Evolutionary conservation across 2,113 vertebrate species (phyloP), one percentile per base, ranked within the genome.

Genomic region (Rhizomys pruinosus): DNA sequence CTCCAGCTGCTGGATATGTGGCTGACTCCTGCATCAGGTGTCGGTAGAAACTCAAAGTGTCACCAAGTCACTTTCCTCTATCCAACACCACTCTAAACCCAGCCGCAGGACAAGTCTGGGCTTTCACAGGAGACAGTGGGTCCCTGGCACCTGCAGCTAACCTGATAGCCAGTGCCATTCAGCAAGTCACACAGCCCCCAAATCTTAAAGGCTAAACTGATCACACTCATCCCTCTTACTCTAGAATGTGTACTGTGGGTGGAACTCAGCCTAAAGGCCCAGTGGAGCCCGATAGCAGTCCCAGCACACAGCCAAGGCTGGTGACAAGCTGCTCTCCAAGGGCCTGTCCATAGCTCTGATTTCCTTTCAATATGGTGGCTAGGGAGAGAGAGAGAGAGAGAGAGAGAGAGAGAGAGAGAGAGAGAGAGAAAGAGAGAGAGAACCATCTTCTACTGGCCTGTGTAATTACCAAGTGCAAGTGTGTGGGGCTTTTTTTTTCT

Each of bases 251-350:
- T n/a, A 32, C 15, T 42, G 37, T 32, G n/a, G 27, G 23, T 11
- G 16, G 4, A 9, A 25, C 44, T 55, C 20, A 25, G 44, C 44
- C 44, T 37, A 7, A 55, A 55, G 34, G 32, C 44, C 44, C 32
- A 0, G 0, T 17, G 32, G 64, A 7, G 20, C 81, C 20, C 3
- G 12, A 16, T 17, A 64, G 2, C 27, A 44, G 29, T 16, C 42
- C 10, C 11, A n/a, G n/a, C 11, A 44, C 80, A 63, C 57, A 66
- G 27, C 22, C n/a, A n/a, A n/a, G n/a, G n/a, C n/a, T n/a, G n/a
- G n/a, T n/a, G n/a, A n/a, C n/a, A n/a, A n/a, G n/a, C n/a, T n/a
- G n/a, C n/a, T n/a, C n/a, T n/a, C n/a, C n/a, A n/a, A n/a, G n/a
- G n/a, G n/a, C n/a, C n/a, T n/a, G n/a, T n/a, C n/a, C n/a, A n/a